Evolutionary conservation across 35 echinoderm and acorn worm species (phyloP).

Genomic region (Acanthaster planci): DNA sequence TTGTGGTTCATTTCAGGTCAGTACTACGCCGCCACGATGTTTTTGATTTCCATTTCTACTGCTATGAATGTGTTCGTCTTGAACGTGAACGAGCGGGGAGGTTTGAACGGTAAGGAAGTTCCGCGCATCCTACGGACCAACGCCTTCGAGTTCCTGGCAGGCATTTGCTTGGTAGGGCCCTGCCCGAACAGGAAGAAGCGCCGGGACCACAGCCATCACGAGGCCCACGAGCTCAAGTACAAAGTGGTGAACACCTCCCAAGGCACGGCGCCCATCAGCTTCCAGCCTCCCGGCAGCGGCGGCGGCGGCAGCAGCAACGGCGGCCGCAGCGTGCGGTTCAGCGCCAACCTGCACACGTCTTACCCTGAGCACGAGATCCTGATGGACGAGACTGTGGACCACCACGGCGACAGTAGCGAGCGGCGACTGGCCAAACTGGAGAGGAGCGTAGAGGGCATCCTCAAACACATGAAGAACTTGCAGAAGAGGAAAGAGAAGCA

Average conservation of each 20-base stretch:
- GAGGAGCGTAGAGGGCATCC: constrained; percentile 61
- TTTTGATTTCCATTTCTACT: constrained; percentile 94
- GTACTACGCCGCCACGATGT: constrained; percentile 99
- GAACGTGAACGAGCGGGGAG: constrained; percentile 93
- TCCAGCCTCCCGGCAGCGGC: constrained; percentile 20
- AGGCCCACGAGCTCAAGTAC: background rate
- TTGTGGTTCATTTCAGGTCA: constrained; percentile 67
- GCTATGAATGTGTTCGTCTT: constrained; percentile 97
- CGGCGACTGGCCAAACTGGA: constrained; percentile 68
- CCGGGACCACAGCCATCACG: constrained; percentile 22
- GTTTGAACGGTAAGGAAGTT: constrained; percentile 64
- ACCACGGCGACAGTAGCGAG: constrained; percentile 32
- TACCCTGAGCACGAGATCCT: constrained; percentile 52
- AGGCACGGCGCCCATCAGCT: constrained; percentile 24
- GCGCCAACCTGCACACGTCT: constrained; percentile 24
- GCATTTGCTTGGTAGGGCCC: constrained; percentile 52
- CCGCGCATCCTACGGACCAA: constrained; percentile 72
- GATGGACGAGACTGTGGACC: constrained; percentile 47
- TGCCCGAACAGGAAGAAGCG: constrained; percentile 39
- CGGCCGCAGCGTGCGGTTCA: constrained; percentile 63
- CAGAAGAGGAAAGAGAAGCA: constrained; percentile 82
- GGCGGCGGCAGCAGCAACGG: constrained; percentile 54
- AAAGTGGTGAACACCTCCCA: constrained; percentile 49
- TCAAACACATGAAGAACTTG: constrained; percentile 89
- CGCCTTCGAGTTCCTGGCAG: constrained; percentile 75